A percentile compares a stretch with the other conserved stretches of the same genome.
Evolutionary conservation across 2,888 invertebrate genomes (phyloP).

Genomic region (Cinara cedri): DNA sequence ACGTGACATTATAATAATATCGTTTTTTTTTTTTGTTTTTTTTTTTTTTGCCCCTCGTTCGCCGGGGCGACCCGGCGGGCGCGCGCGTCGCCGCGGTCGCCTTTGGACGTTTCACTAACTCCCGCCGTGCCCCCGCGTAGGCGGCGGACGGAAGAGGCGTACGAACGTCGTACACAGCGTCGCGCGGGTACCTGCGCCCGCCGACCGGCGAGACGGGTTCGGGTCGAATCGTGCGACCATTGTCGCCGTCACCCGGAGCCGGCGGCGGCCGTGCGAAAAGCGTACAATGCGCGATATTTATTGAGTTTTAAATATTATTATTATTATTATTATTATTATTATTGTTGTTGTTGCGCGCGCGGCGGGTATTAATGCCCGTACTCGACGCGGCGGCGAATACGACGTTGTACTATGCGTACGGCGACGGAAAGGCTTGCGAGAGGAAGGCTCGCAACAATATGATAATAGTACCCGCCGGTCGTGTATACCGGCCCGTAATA

Average conservation of each 20-base stretch:
- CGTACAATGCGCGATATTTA: neutral
- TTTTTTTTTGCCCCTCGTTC: no score
- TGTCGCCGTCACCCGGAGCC: constrained; percentile 27
- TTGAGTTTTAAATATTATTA: neutral
- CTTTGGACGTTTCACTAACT: neutral
- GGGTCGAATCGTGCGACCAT: constrained; percentile 55
- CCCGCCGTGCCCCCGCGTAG: neutral
- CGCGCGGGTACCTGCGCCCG: neutral
- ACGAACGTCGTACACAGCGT: neutral
- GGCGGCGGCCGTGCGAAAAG: neutral
- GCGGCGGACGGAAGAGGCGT: neutral
- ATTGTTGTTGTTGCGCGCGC: neutral
- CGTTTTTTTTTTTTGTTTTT: no score
- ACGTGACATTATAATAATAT: neutral
- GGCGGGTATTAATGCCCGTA: constrained; percentile 2
- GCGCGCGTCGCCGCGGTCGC: neutral
- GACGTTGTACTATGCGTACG: no score
- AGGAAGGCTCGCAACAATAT: neutral
- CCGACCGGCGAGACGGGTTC: constrained; percentile 32
- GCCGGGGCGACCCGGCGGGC: neutral
- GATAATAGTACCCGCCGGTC: no score
- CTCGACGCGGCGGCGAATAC: neutral
- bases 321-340: constrained; percentile 32
- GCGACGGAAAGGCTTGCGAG: no score
- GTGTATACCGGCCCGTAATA: no score